A percentile compares a stretch with the other conserved stretches of the same genome.
Evolutionary conservation across 2,888 invertebrate species (phyloP).

Genomic region (Cryptocephalus primarius): DNA sequence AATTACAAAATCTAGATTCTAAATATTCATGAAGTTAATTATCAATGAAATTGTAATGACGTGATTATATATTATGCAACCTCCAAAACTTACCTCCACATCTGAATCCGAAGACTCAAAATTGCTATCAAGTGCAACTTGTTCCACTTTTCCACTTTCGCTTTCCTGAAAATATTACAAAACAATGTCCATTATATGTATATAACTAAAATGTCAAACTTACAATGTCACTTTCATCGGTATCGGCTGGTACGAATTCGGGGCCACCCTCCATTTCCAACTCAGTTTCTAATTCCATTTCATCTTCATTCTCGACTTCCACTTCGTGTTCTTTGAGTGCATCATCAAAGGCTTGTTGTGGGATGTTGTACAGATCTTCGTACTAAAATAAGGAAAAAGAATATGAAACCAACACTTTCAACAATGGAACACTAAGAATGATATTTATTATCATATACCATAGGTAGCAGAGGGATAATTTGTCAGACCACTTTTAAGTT

Average conservation of each 20-base stretch:
- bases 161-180: conserved; percentile 47
- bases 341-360: conserved; percentile 88
- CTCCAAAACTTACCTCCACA: conserved; percentile 57
- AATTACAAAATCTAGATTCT: too few species aligned
- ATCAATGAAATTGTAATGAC: too few species aligned
- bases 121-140: conserved; percentile 52
- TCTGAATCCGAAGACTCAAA: conserved; percentile 70
- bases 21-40: too few species aligned
- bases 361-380: conserved; percentile 97
- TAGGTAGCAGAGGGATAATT: too few species aligned
- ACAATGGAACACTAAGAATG: too few species aligned
- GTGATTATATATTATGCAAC: too few species aligned
- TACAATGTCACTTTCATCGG: conserved; percentile 35
- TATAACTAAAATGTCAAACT: conserved; percentile 2
- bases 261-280: conserved; percentile 48
- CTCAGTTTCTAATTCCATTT: conserved; percentile 53
- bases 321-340: conserved; percentile 82
- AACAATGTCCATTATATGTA: neutral
- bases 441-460: too few species aligned
- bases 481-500: too few species aligned
- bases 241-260: conserved; percentile 64
- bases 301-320: conserved; percentile 44
- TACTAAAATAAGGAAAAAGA: conserved; percentile 51
- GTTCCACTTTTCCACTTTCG: conserved; percentile 57
- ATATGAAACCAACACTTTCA: too few species aligned